Evolutionary conservation across 2,888 invertebrate species (phyloP), one percentile per base, ranked within the genome.

Genomic region (Aricia artaxerxes): DNA sequence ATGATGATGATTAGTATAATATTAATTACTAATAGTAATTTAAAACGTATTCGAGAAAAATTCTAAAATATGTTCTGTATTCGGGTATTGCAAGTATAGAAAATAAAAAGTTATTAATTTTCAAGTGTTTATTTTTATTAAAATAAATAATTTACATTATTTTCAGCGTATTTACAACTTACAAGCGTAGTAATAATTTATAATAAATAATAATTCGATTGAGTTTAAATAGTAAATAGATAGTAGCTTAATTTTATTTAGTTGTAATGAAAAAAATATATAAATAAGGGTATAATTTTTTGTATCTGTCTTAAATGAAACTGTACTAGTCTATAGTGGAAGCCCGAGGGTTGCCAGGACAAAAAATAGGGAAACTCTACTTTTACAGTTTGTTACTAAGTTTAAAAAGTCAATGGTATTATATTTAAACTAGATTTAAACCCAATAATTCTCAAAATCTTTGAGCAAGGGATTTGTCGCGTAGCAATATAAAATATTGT

Each of bases 101-200:
- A 31, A 64, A 64, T 31, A 64, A 64, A 11, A 31, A 4, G 11
- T 7, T 24, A 3, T 24, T 24, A 7, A 9, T 64, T 64, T 64
- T 64, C 64, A 64, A 24, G 9, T 61, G 24, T 61, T 64, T 31
- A 64, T 57, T 77, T 77, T 77, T n/a, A 40, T 40, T 61, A 49
- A 49, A 49, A 35, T 93, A 91, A 93, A 92, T 93, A 94, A 94
- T 92, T 92, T 92, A 93, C 90, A 91, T 87, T 86, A 82, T 83
- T 84, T 82, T 79, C 90, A 93, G 92, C 92, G 82, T 93, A 94
- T 94, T 89, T 94, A 94, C 94, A 94, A 86, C 91, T 92, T 92
- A 90, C 81, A 81, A 86, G 88, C 86, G 82, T 85, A 86, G 64
- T 69, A 87, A 85, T 87, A 88, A 88, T 87, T 86, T 84, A 84